Evolutionary conservation across 2,797 vertebrate genomes (phyloP), one percentile per base, ranked within the genome.

Genomic region (Fistularia tabacaria): DNA sequence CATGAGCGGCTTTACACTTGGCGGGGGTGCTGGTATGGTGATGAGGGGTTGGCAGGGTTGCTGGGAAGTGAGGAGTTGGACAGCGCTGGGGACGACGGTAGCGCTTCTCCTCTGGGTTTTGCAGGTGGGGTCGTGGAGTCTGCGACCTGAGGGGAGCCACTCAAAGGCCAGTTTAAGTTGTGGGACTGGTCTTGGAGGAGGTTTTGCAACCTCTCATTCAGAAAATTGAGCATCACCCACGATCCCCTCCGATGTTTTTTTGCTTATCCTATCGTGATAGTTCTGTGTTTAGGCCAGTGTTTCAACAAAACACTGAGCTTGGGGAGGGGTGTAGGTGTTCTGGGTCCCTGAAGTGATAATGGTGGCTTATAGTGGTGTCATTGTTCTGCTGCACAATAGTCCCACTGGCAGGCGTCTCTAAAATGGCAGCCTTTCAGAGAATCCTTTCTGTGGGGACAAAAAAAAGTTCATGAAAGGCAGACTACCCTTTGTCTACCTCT

Each of bases 241-340:
- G n/a, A n/a, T n/a, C n/a, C n/a, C n/a, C 46, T 59, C 57, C 54
- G 66, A 67, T 66, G 63, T 77, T 58, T 81, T 57, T 77, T 65
- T 55, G 50, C 71, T 64, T 71, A 69, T 67, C 78, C 80, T 53
- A 70, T 74, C 60, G 52, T 76, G 71, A 57, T 84, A 87, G 85
- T 88, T 87, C 82, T 78, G 74, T 83, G 83, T 84, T 81, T 83
- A 73, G 68, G 73, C 82, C 73, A 78, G 64, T 82, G 83, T 64
- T 77, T 38, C 51, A 51, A 38, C 37, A 25, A 25, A 25, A 25
- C 25, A 5, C 25, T 25, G 8, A 77, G 81, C 73, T 75, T 10
- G 64, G 77, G 79, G 74, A 55, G 61, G 61, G 66, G 36, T 60
- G 51, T 69, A 66, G 25, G 25, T 25, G 25, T 75, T 79, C 52